Conservation (phyloP, 2,888 invertebrate genomes). For the Conomelus anceps region DNA sequence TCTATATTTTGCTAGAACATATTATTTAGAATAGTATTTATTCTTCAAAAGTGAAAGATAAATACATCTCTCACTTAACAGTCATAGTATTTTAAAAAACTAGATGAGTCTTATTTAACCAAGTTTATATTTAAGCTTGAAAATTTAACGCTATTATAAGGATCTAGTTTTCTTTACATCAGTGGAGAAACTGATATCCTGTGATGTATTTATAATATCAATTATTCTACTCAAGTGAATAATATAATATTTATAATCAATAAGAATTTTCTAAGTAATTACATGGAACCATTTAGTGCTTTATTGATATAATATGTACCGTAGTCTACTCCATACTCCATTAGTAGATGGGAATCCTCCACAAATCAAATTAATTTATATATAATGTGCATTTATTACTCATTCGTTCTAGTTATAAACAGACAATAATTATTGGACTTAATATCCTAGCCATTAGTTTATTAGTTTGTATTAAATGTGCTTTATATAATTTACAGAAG, state of each 20-base stretch:
- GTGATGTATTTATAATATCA: background rate
- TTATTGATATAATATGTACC: background rate
- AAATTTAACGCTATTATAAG: background rate
- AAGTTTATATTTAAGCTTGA: background rate
- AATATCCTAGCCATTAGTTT: background rate
- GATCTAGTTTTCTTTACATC: background rate
- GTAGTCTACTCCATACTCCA: background rate
- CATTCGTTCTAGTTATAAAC: background rate
- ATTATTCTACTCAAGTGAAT: background rate
- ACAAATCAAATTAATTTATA: background rate
- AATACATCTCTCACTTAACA: background rate
- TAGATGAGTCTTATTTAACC: background rate
- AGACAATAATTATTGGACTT: background rate
- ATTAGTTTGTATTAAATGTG: background rate
- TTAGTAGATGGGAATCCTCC: background rate
- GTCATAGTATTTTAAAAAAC: background rate
- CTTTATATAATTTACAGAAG: background rate
- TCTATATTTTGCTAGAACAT: background rate
- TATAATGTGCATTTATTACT: background rate
- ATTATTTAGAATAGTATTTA: background rate
- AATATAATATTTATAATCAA: background rate
- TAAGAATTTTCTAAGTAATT: background rate
- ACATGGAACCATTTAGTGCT: background rate
- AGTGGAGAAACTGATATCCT: background rate
- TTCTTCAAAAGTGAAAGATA: background rate